Conservation (phyloP, 2,113 vertebrate species). For the Hippocampus mohnikei region DNA sequence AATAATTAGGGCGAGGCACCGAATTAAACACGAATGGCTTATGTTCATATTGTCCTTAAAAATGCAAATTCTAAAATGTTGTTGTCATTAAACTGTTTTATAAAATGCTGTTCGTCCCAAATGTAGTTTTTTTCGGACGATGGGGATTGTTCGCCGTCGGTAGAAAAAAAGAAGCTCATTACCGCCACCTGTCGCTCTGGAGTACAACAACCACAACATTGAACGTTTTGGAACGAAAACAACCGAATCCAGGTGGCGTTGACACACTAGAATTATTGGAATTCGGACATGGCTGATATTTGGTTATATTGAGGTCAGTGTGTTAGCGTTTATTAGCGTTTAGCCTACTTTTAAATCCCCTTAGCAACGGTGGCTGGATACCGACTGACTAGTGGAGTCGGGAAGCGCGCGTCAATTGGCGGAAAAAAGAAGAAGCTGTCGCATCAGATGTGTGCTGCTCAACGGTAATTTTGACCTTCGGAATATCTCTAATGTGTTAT, state of each 20-base stretch:
- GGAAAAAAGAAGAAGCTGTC: conserved; percentile 20
- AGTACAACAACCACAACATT: too few relatives aligned
- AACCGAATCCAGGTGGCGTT: not conserved
- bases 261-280: not conserved
- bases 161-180: too few relatives aligned
- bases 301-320: not conserved
- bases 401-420: conserved; percentile 39
- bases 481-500: not conserved
- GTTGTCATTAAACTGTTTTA: too few relatives aligned
- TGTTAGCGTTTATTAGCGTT: not conserved
- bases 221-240: not conserved
- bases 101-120: too few relatives aligned
- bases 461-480: conserved; percentile 18
- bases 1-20: too few relatives aligned
- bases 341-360: conserved; percentile 3
- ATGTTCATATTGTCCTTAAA: too few relatives aligned
- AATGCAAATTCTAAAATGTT: too few relatives aligned
- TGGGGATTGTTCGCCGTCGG: too few relatives aligned
- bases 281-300: not conserved
- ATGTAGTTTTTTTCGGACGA: too few relatives aligned
- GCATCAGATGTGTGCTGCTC: not conserved
- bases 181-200: not conserved
- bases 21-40: too few relatives aligned
- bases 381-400: conserved; percentile 12
- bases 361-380: conserved; percentile 56